A percentile compares a stretch with the other conserved stretches of the same genome.
Evolutionary conservation across 2,888 invertebrate genomes (phyloP).

Genomic region (Cactoblastis cactorum): DNA sequence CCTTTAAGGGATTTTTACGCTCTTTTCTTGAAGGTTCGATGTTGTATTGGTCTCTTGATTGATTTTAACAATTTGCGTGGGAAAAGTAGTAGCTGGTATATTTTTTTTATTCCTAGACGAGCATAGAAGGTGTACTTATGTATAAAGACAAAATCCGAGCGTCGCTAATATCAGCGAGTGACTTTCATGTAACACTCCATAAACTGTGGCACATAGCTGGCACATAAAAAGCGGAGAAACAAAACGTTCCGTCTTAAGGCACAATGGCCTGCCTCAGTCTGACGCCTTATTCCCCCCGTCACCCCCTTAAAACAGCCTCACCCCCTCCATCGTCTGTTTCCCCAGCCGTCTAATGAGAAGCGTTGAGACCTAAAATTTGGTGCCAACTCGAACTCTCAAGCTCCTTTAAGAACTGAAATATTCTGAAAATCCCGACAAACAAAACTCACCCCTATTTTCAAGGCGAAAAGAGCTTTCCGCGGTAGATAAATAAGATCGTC

Average conservation of each 20-base stretch:
- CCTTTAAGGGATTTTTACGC: no score
- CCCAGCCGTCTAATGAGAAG: constrained; percentile 69
- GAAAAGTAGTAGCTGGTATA: no score
- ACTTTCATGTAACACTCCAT: constrained; percentile 29
- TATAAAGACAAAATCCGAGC: constrained; percentile 28
- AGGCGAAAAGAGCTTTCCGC: constrained; percentile 26
- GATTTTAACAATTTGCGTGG: no score
- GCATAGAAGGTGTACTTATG: constrained; percentile 11
- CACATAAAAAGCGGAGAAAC: constrained; percentile 51
- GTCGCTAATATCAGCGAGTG: constrained; percentile 49
- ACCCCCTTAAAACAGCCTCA: constrained; percentile 17
- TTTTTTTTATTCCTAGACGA: no score
- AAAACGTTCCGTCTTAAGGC: constrained; percentile 60
- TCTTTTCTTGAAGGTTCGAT: no score
- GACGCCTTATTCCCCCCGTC: constrained; percentile 27
- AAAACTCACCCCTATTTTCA: constrained; percentile 32
- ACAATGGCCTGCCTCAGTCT: constrained; percentile 49
- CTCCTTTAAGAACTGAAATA: constrained; percentile 49
- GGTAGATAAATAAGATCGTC: constrained; percentile 32
- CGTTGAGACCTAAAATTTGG: constrained; percentile 74
- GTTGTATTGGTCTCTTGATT: no score
- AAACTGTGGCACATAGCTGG: constrained; percentile 30
- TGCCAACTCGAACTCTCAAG: constrained; percentile 74
- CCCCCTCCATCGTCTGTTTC: constrained; percentile 31
- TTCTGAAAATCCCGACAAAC: constrained; percentile 17